Conservation (phyloP, 1,140 invertebrate species). For the Achatina immaculata region DNA sequence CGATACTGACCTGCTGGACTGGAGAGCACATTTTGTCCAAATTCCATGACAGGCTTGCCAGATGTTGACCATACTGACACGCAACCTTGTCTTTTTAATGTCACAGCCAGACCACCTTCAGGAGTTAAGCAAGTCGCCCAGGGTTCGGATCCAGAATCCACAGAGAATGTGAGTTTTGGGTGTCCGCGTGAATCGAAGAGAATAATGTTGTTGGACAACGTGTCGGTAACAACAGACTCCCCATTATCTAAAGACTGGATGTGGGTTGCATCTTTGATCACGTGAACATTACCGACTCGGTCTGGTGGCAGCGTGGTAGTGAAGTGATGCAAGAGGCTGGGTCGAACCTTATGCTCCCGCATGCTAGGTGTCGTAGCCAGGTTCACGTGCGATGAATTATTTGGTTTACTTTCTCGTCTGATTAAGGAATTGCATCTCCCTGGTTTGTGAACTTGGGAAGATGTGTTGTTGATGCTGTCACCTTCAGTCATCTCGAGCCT, state of each 20-base stretch:
- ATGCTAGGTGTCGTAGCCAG: background rate
- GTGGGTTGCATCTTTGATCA: slow-evolving; percentile 20
- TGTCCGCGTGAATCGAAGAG: background rate
- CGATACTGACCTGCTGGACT: slow-evolving; percentile 39
- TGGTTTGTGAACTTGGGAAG: too few species aligned
- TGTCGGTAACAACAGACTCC: slow-evolving; percentile 17
- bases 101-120: slow-evolving; percentile 40
- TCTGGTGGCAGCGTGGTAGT: background rate
- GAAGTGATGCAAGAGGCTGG: background rate
- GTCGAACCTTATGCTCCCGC: background rate
- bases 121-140: slow-evolving; percentile 36
- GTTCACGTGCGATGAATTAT: background rate
- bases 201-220: slow-evolving; percentile 28
- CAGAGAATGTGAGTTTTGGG: slow-evolving; percentile 23
- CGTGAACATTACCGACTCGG: background rate
- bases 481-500: too few species aligned
- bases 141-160: slow-evolving; percentile 40
- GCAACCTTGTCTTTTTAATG: slow-evolving; percentile 39
- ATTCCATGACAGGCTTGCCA: slow-evolving; percentile 32
- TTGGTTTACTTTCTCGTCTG: background rate
- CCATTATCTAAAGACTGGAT: slow-evolving; percentile 8
- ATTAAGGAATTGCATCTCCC: background rate
- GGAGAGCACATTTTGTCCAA: slow-evolving; percentile 34
- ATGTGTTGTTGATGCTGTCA: too few species aligned
- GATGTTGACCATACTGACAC: slow-evolving; percentile 35